These are phyloP conservation scores for Pinctada fucata DNA, from an alignment of 2,888 invertebrate species.

Conservation along the genomic window DNA sequence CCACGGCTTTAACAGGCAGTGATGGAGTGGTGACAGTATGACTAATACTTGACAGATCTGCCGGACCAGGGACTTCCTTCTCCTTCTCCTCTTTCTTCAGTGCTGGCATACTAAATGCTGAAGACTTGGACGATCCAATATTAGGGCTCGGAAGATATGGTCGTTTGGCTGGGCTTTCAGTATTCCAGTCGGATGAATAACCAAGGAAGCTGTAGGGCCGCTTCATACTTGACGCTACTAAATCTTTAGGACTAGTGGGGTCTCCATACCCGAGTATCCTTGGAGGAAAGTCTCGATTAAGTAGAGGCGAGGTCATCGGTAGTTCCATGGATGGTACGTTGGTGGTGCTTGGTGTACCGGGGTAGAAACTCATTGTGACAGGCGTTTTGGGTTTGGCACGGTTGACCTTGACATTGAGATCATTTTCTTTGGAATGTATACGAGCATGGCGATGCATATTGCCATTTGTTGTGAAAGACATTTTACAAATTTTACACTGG, in stretches of 20 bases:
- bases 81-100: background rate
- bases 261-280: constrained; percentile 13
- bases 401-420: constrained; percentile 41
- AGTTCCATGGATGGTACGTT: constrained; percentile 12
- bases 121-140: background rate
- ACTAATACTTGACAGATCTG: background rate
- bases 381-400: constrained; percentile 45
- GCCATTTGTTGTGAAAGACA: constrained; percentile 90
- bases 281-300: constrained; percentile 15
- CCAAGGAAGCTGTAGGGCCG: constrained; percentile 48
- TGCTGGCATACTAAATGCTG: background rate
- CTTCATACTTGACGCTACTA: constrained; percentile 45
- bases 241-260: constrained; percentile 20
- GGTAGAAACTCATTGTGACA: constrained; percentile 46
- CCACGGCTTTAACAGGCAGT: too few relatives aligned
- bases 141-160: constrained; percentile 7
- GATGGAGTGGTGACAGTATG: too few relatives aligned
- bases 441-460: constrained; percentile 91
- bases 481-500: constrained; percentile 86
- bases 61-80: background rate
- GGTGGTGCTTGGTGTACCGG: constrained; percentile 28
- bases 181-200: constrained; percentile 44
- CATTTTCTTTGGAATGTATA: constrained; percentile 80
- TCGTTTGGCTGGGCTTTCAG: constrained; percentile 40
- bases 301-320: background rate